Evolutionary conservation across 1,140 invertebrate genomes (phyloP), one percentile per base, ranked within the genome.

Genomic region (Chelonus insularis): DNA sequence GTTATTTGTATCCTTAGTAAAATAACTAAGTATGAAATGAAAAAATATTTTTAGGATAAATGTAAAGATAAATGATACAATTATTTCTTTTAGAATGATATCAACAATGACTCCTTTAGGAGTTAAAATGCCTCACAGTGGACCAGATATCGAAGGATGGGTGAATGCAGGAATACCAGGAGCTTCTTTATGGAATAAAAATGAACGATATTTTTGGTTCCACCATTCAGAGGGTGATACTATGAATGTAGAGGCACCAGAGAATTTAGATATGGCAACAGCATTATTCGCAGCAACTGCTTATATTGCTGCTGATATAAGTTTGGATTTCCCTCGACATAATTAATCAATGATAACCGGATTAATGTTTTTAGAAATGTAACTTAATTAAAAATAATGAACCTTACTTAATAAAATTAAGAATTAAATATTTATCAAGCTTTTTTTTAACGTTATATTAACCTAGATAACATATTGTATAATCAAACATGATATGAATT

Each of bases 161-260:
- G 78, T 84, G 6, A 57, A 82, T 9, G 73, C 79, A 11, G 88
- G 89, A 11, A 83, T 93, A 5, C 91, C 92, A 6, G 86, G 86
- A 18, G 87, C 84, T 1, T 84, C 85, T 60, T 79, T 93, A 1
- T 76, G 85, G 45, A 93, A 88, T 66, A 81, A 84, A 36, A 88
- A 91, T 73, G 85, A 87, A 29, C 83, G 83, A 62, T 95, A 95
- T 70, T 94, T 93, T 71, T 91, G 89, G 85, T 95, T 86, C 72
- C 92, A 95, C 76, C 92, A 95, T 68, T 84, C 87, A 0, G 82
- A 88, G 67, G 92, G 86, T 5, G 92, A 94, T 73, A 91, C 86
- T 0, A 91, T 94, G 86, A 83, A 86, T 41, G 86, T 91, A 0
- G 86, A 91, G 74, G 78, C 89, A 78, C 78, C 89, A 1, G 75